Evolutionary conservation across 2,113 vertebrate genomes (phyloP).

Genomic region (Acanthochromis polyacanthus): DNA sequence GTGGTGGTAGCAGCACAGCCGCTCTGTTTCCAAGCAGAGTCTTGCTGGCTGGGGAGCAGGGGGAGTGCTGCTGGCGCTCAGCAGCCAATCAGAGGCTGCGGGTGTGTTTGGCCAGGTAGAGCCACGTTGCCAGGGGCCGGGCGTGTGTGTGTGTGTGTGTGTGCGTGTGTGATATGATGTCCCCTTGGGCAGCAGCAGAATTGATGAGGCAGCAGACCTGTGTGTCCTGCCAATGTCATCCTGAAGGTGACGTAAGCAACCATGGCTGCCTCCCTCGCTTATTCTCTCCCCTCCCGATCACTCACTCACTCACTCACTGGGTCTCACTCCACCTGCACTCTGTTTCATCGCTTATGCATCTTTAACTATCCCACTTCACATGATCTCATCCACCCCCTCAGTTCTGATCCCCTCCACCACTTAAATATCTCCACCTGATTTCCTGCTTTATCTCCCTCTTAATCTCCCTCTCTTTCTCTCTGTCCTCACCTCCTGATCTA

Average conservation of each 20-base stretch:
- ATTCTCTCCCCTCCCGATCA: conserved; percentile 48
- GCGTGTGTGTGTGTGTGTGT: conserved; percentile 1
- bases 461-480: background rate
- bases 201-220: conserved; percentile 86
- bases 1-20: conserved; percentile 59
- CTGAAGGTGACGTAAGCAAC: conserved; percentile 81
- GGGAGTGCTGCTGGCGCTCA: conserved; percentile 61
- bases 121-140: conserved; percentile 63
- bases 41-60: conserved; percentile 71
- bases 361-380: conserved; percentile 34
- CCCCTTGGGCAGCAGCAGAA: conserved; percentile 77
- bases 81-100: conserved; percentile 72
- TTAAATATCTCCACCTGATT: conserved; percentile 38
- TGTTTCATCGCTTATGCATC: conserved; percentile 28
- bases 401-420: conserved; percentile 12
- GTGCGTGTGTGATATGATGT: conserved; percentile 67
- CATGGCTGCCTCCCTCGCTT: conserved; percentile 54
- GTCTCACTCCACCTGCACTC: conserved; percentile 46
- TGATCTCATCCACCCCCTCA: conserved; percentile 14
- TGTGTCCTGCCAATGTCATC: conserved; percentile 83
- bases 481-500: conserved; percentile 23
- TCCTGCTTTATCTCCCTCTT: conserved; percentile 16
- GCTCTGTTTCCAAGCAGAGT: conserved; percentile 84
- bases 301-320: conserved; percentile 56
- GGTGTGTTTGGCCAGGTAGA: conserved; percentile 82